A percentile compares a stretch with the other conserved stretches of the same genome.
These are phyloP conservation scores for Athrips mouffetella DNA, from an alignment of 2,888 invertebrate genomes.

Conservation along the genomic window DNA sequence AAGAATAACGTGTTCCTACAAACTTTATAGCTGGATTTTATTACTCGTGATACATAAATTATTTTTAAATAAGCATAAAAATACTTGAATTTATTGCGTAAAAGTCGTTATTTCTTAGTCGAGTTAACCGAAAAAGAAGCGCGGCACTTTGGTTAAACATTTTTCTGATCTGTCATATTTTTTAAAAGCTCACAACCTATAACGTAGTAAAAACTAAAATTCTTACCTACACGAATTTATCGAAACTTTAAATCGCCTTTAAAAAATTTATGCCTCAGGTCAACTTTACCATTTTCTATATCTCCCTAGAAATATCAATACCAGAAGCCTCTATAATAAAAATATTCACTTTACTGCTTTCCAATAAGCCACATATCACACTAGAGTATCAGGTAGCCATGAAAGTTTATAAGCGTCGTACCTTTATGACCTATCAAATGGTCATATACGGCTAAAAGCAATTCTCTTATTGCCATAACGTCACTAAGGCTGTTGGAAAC, in stretches of 20 bases:
- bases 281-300: too few species aligned
- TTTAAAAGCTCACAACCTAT: too few species aligned
- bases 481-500: neutral
- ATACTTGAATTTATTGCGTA: neutral
- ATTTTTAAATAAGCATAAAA: conserved; percentile 2
- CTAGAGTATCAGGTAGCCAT: neutral
- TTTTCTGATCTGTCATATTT: too few species aligned
- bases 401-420: neutral
- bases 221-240: too few species aligned
- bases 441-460: neutral
- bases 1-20: conserved; percentile 11
- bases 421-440: neutral
- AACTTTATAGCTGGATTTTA: conserved; percentile 6
- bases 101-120: too few species aligned
- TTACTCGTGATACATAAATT: conserved; percentile 9
- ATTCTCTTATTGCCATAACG: neutral
- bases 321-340: too few species aligned
- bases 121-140: neutral
- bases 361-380: neutral
- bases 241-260: too few species aligned
- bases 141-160: neutral
- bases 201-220: too few species aligned
- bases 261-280: too few species aligned
- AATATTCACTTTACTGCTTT: neutral
- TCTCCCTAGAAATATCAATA: too few species aligned